phyloP scores from a whole-genome alignment of 1,140 invertebrate genomes.

The Drosophila nasuta region DNA sequence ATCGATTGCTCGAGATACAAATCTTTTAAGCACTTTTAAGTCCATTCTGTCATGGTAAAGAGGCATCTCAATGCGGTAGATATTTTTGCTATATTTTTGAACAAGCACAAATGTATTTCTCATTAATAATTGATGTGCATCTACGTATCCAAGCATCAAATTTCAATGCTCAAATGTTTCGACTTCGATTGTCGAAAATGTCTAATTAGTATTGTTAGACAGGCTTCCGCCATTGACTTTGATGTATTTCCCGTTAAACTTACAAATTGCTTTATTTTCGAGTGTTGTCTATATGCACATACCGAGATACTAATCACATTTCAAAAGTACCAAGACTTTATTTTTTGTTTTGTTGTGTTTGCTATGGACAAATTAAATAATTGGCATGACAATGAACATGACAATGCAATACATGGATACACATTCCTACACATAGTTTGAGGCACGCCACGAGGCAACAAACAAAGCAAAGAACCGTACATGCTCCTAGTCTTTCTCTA shows the following conservation, averaged over 20 bases:
- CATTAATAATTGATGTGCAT: constrained; percentile 6
- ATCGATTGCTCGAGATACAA: neutral
- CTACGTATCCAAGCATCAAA: neutral
- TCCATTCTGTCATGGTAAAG: neutral
- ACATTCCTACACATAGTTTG: constrained; percentile 37
- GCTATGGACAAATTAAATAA: constrained; percentile 76
- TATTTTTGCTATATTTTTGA: neutral
- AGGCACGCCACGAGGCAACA: constrained; percentile 38
- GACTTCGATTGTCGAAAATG: neutral
- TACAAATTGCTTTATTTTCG: constrained; percentile 22
- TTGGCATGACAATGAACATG: constrained; percentile 79
- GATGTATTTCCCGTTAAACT: constrained; percentile 27
- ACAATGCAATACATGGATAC: constrained; percentile 50
- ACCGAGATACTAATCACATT: constrained; percentile 61
- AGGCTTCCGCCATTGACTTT: constrained; percentile 22
- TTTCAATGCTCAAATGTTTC: constrained; percentile 14
- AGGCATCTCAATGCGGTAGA: neutral
- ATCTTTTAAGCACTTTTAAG: constrained; percentile 1
- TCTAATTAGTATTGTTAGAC: constrained; percentile 19
- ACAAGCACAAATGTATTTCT: neutral
- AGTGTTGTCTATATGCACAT: constrained; percentile 16
- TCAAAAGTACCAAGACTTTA: constrained; percentile 24
- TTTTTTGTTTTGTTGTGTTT: constrained; percentile 36
- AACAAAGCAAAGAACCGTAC: constrained; percentile 10
- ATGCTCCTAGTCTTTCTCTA: neutral